A percentile compares a stretch with the other conserved stretches of the same genome.
Evolutionary conservation across 2,888 invertebrate genomes (phyloP).

Genomic region (Ashinkailepas kermadecensis): DNA sequence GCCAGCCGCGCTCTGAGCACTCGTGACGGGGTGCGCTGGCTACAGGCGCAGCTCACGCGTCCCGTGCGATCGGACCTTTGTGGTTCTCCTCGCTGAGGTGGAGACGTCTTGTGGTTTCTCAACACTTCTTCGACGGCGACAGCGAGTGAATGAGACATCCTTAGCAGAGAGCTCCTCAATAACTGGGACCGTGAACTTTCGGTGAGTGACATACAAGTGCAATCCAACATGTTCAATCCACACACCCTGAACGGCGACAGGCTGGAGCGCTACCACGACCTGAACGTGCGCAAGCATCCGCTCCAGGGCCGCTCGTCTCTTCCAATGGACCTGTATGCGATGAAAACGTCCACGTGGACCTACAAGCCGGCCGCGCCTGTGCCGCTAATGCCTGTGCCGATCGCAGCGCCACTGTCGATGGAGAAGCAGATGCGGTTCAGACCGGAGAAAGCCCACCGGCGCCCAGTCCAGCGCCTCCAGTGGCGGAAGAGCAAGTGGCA

Average conservation of each 20-base stretch:
- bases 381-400: constrained; percentile 25
- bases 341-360: constrained; percentile 34
- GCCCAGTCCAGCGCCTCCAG: constrained; percentile 36
- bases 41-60: not conserved
- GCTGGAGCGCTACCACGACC: constrained; percentile 21
- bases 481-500: constrained; percentile 37
- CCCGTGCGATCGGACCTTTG: not conserved
- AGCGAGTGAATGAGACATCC: no score
- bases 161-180: no score
- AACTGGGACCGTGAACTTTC: no score
- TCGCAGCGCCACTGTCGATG: constrained; percentile 22
- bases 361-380: constrained; percentile 33
- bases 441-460: constrained; percentile 30
- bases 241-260: constrained; percentile 12
- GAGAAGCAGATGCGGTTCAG: constrained; percentile 33
- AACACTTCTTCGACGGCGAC: no score
- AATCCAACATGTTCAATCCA: not conserved
- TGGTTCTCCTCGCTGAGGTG: not conserved
- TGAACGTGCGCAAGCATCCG: constrained; percentile 22
- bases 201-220: no score
- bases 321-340: constrained; percentile 32
- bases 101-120: not conserved
- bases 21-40: not conserved
- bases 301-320: constrained; percentile 28
- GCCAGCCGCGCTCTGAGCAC: not conserved